A percentile compares a stretch with the other conserved stretches of the same genome.
These are phyloP conservation scores for Sphenopsis melanotis DNA, from an alignment of 2,797 vertebrate species.

Conservation along the genomic window DNA sequence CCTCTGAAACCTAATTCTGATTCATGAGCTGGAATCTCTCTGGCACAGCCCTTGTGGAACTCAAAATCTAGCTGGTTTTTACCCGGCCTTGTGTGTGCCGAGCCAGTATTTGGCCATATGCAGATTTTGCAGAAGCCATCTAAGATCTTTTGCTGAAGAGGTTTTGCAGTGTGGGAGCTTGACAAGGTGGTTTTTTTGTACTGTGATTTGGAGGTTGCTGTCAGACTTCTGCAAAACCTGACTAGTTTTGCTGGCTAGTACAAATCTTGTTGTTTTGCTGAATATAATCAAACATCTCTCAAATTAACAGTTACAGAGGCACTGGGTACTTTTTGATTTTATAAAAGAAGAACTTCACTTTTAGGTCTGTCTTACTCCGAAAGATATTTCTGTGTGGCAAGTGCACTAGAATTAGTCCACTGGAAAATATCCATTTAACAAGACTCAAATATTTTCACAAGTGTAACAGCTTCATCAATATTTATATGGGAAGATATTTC, in stretches of 20 bases:
- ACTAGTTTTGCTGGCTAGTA: not conserved
- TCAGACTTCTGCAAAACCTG: not conserved
- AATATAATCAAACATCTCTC: not conserved
- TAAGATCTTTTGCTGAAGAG: not conserved
- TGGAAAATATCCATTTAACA: not conserved
- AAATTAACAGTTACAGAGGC: not conserved
- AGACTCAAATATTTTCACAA: not conserved
- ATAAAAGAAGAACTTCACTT: not conserved
- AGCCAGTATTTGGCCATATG: not conserved
- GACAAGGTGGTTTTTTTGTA: not conserved
- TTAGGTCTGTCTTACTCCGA: not conserved
- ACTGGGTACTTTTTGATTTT: not conserved
- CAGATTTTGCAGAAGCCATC: not conserved
- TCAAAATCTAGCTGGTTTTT: not conserved
- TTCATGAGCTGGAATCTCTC: constrained; percentile 44
- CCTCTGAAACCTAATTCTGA: constrained; percentile 58
- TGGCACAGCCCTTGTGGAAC: not conserved
- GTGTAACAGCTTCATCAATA: not conserved
- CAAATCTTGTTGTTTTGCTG: not conserved
- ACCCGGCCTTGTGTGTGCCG: not conserved
- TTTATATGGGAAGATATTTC: not conserved
- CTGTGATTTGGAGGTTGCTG: not conserved
- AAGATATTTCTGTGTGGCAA: not conserved
- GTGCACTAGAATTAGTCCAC: not conserved
- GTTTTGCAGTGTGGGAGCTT: not conserved